These are phyloP conservation scores for Coptodon bakossiorum DNA, from an alignment of 2,113 vertebrate species.

Conservation along the genomic window DNA sequence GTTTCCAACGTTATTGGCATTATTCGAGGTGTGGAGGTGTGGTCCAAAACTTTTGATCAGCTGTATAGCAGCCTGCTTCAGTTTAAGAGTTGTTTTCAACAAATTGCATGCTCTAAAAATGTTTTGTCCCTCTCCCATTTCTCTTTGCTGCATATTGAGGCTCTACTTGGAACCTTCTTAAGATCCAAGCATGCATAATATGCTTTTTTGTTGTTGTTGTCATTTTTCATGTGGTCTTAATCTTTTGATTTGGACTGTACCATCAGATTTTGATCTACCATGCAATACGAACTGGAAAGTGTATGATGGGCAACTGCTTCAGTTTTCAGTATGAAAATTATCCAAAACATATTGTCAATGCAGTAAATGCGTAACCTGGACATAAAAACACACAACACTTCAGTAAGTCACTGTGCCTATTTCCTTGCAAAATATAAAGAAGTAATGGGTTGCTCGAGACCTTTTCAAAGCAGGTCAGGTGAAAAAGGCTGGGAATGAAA, in stretches of 20 bases:
- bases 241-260: neutral
- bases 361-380: neutral
- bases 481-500: neutral
- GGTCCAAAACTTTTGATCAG: neutral
- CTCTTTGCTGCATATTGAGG: neutral
- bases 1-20: neutral
- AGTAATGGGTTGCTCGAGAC: neutral
- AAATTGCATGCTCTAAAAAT: neutral
- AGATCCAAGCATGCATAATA: neutral
- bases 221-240: neutral
- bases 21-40: neutral
- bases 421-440: neutral
- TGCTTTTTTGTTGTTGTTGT: neutral
- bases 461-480: neutral
- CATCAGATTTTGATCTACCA: neutral
- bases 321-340: neutral
- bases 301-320: neutral
- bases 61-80: neutral
- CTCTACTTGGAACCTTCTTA: neutral
- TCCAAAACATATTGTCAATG: neutral
- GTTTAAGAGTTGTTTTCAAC: neutral
- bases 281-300: neutral
- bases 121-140: neutral
- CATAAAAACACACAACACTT: neutral
- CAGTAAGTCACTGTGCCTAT: neutral